Evolutionary conservation across 2,888 invertebrate genomes (phyloP), one percentile per base, ranked within the genome.

Genomic region (Mycalesis mineus): DNA sequence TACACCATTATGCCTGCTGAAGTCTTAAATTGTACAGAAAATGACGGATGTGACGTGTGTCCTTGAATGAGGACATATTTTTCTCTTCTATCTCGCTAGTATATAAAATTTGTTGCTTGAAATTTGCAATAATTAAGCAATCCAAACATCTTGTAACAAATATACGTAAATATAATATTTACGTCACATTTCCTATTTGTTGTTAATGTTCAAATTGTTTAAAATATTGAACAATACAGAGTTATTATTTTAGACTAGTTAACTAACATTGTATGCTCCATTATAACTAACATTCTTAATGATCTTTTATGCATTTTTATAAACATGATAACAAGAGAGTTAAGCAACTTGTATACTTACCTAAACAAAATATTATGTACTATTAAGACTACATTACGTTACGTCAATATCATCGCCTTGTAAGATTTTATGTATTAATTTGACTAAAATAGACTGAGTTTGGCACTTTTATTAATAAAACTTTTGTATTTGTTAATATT

Each of bases 401-500:
- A 11, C 33, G 33, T 3, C 33, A 6, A 9, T 11, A 9, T 4
- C 4, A 36, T 9, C 11, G 11, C 9, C 11, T 36, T 36, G 9
- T 11, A 36, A 36, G 11, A 36, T 9, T 36, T 11, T 36, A 36
- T 36, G 11, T 36, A 36, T 11, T 36, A 36, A 11, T 36, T 33
- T 36, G 9, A 36, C 36, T 71, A 66, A 72, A 71, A 68, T 66
- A 68, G 77, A 80, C 78, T 79, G 78, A 80, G 69, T 73, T 69
- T 73, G 72, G 74, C 36, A 36, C 9, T 36, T 36, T 74, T 78
- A 73, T 75, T 76, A 69, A 64, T 72, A 78, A 78, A 80, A 80
- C 72, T 80, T 80, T 80, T 82, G 82, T 82, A 82, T 80, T 80
- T 82, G 82, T 81, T 78, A 70, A 37, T 39, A 3, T 28, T 55